Conservation (phyloP, 1,140 invertebrate genomes). For the Caenorhabditis latens region DNA sequence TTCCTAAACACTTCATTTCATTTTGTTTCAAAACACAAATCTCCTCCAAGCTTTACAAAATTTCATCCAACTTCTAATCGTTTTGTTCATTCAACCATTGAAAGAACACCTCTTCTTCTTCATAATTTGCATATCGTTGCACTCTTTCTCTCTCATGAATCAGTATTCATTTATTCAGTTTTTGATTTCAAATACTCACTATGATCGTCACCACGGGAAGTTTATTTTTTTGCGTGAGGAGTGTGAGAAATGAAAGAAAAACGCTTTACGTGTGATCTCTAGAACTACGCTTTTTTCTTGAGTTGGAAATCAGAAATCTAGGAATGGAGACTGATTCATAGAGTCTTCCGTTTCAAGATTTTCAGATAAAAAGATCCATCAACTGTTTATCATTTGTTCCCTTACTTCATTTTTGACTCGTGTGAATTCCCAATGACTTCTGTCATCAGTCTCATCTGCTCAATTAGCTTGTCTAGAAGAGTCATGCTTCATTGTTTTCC, state of each 20-base stretch:
- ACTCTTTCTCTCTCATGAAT: not conserved
- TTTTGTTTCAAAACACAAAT: not conserved
- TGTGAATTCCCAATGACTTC: not conserved
- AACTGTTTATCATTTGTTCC: too few relatives aligned
- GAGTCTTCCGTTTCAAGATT: too few relatives aligned
- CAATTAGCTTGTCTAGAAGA: conserved; percentile 13
- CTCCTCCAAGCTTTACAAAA: not conserved
- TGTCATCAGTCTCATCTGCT: not conserved
- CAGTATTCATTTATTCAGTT: conserved; percentile 46
- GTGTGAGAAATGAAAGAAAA: too few relatives aligned
- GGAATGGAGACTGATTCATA: too few relatives aligned
- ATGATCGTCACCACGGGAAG: not conserved
- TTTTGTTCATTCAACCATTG: not conserved
- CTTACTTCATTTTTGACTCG: too few relatives aligned
- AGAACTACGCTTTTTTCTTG: not conserved
- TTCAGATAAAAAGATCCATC: too few relatives aligned
- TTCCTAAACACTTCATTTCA: not conserved
- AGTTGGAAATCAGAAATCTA: too few relatives aligned
- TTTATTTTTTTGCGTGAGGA: too few relatives aligned
- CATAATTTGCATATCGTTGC: conserved; percentile 9
- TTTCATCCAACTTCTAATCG: not conserved
- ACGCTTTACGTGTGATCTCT: not conserved
- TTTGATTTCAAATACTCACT: not conserved
- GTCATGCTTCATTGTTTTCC: not conserved
- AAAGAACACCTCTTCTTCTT: conserved; percentile 25